Conservation (phyloP, 2,888 invertebrate genomes). For the Tinea semifulvella region DNA sequence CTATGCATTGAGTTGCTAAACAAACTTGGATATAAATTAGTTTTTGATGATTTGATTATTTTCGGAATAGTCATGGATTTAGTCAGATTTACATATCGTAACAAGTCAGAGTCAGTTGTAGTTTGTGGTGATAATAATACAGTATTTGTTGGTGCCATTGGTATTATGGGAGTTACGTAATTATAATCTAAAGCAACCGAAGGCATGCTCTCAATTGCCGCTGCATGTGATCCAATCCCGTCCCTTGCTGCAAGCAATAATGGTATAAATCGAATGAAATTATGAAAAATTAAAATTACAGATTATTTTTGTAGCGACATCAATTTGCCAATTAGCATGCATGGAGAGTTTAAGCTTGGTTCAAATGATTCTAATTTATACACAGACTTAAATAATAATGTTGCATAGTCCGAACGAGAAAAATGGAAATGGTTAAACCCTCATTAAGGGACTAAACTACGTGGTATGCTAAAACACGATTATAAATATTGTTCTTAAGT, state of each 20-base stretch:
- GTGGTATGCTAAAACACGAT: no score
- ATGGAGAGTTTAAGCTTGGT: no score
- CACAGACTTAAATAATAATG: no score
- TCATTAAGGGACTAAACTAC: no score
- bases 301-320: not conserved
- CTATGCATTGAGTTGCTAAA: no score
- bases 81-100: not conserved
- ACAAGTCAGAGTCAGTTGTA: slow-evolving; percentile 26
- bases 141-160: slow-evolving; percentile 25
- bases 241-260: slow-evolving; percentile 55
- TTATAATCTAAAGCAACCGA: slow-evolving; percentile 20
- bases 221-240: slow-evolving; percentile 13
- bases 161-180: slow-evolving; percentile 41
- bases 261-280: slow-evolving; percentile 22
- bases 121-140: slow-evolving; percentile 28
- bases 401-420: no score
- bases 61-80: not conserved
- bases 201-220: slow-evolving; percentile 8
- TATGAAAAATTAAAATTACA: not conserved
- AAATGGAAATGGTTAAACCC: no score
- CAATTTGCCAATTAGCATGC: slow-evolving; percentile 6
- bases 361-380: no score
- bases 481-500: no score
- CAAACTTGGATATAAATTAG: no score
- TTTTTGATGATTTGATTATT: not conserved